These are phyloP conservation scores for Typhlichthys eigenmanni DNA, from an alignment of 2,797 vertebrate genomes.

Conservation along the genomic window DNA sequence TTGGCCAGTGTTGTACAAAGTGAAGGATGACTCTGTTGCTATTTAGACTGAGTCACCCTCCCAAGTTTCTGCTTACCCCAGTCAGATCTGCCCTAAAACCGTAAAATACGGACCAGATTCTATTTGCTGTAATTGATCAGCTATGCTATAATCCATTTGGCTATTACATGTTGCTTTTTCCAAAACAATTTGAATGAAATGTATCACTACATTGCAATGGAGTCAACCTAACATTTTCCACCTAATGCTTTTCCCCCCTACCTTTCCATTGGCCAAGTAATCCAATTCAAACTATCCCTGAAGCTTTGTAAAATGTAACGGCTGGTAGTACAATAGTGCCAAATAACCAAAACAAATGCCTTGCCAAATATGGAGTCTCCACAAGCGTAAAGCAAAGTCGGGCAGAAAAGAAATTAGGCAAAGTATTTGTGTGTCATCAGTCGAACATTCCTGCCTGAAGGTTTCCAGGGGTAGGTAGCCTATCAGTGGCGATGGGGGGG, in stretches of 20 bases:
- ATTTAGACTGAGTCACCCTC: no score
- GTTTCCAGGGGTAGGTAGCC: conserved; percentile 30
- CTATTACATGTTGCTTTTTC: background rate
- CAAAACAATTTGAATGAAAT: no score
- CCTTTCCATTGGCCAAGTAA: conserved; percentile 8
- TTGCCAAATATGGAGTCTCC: conserved; percentile 47
- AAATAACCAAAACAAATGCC: conserved; percentile 11
- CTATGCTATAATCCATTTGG: background rate
- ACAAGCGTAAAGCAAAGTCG: conserved; percentile 7
- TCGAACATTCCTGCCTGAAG: conserved; percentile 42
- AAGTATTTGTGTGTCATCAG: conserved; percentile 49
- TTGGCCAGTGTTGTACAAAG: no score
- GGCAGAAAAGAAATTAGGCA: conserved; percentile 18
- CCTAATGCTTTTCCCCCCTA: no score
- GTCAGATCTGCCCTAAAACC: no score
- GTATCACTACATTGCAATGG: no score
- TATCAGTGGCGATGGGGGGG: conserved; percentile 7
- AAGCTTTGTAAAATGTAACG: conserved; percentile 15
- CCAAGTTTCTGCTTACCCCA: no score
- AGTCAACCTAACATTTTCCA: no score
- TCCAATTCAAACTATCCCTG: background rate
- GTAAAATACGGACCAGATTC: no score
- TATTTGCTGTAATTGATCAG: no score
- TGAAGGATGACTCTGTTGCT: no score
- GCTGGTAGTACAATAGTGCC: background rate